A percentile compares a stretch with the other conserved stretches of the same genome.
Evolutionary conservation across 2,888 invertebrate genomes (phyloP).

Genomic region (Tridacna gigas): DNA sequence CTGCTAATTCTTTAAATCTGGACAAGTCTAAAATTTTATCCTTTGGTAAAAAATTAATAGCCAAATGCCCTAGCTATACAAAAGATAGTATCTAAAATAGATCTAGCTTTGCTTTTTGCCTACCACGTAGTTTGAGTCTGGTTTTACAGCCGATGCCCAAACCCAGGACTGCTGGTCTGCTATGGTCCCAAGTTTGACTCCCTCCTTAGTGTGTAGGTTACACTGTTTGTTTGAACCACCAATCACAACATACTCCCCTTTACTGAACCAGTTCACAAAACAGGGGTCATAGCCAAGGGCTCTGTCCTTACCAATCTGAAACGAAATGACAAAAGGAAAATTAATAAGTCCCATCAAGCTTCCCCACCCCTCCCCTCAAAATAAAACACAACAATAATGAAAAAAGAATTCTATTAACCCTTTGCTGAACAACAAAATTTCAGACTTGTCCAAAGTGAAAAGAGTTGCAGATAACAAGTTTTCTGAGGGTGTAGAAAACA

Average conservation of each 20-base stretch:
- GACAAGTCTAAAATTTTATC: neutral
- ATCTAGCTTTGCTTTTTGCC: constrained; percentile 69
- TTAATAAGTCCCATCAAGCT: too few species aligned
- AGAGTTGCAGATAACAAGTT: too few species aligned
- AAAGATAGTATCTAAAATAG: too few species aligned
- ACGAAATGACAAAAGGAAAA: constrained; percentile 1
- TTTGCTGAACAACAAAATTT: too few species aligned
- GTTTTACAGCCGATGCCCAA: constrained; percentile 93
- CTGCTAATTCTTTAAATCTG: neutral
- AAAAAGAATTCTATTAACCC: too few species aligned
- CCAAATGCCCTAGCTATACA: too few species aligned
- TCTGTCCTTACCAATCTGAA: constrained; percentile 87
- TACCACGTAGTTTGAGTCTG: constrained; percentile 90
- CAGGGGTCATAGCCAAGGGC: constrained; percentile 91
- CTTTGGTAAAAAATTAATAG: neutral
- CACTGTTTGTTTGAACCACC: constrained; percentile 92
- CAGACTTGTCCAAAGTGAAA: too few species aligned
- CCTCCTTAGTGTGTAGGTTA: constrained; percentile 92
- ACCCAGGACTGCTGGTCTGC: constrained; percentile 92
- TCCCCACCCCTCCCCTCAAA: neutral
- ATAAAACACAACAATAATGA: too few species aligned
- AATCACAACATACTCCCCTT: constrained; percentile 92
- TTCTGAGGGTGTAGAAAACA: too few species aligned
- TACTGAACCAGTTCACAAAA: constrained; percentile 89
- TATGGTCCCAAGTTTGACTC: constrained; percentile 91